A percentile compares a stretch with the other conserved stretches of the same genome.
These are phyloP conservation scores for Cettia cetti DNA, from an alignment of 2,113 vertebrate species.

Conservation along the genomic window DNA sequence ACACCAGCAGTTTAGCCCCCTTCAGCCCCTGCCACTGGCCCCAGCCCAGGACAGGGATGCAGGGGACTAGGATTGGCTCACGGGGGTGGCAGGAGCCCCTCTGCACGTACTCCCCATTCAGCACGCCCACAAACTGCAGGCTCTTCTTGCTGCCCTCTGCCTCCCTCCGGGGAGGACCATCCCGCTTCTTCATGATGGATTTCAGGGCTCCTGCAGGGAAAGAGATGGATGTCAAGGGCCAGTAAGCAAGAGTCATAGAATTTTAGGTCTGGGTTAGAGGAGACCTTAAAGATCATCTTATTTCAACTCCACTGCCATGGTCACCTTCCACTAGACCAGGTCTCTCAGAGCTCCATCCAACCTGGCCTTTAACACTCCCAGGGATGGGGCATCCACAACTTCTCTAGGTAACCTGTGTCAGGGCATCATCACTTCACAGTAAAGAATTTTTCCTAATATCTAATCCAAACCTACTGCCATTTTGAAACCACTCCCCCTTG, in stretches of 20 bases:
- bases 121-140: slow-evolving; percentile 92
- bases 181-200: slow-evolving; percentile 96
- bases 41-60: not conserved
- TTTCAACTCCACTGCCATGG: not conserved
- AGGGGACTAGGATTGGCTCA: not conserved
- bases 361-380: not conserved
- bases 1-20: not conserved
- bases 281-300: not conserved
- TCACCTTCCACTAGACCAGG: not conserved
- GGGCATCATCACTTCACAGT: not conserved
- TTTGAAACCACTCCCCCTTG: not conserved
- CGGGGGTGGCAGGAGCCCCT: not conserved
- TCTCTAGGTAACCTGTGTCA: not conserved
- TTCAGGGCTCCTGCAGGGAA: slow-evolving; percentile 81
- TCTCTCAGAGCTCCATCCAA: not conserved
- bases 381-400: not conserved
- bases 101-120: slow-evolving; percentile 90
- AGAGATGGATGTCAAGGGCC: not conserved
- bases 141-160: slow-evolving; percentile 83
- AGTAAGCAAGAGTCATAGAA: not conserved
- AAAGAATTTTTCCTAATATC: not conserved
- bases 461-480: not conserved
- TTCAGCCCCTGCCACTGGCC: not conserved
- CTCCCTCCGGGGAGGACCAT: slow-evolving; percentile 68
- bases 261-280: not conserved